phyloP scores from a whole-genome alignment of 2,113 vertebrate species.

The Corynorhinus townsendii region DNA sequence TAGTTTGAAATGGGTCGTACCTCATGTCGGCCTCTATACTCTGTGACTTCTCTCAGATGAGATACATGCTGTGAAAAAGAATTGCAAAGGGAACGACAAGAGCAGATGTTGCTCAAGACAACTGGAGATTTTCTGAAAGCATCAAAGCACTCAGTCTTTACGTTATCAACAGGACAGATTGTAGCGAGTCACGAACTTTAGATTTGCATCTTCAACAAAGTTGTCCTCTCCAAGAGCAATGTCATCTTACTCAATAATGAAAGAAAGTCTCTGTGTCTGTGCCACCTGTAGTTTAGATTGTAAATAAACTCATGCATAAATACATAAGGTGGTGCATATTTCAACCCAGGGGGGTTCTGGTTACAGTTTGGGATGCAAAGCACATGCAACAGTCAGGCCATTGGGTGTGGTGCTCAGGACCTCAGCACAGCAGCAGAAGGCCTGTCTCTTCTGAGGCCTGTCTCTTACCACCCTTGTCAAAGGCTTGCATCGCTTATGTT shows the following conservation, averaged over 20 bases:
- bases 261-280: background rate
- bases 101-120: constrained; percentile 26
- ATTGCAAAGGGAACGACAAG: constrained; percentile 26
- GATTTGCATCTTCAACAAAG: background rate
- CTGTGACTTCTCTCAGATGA: background rate
- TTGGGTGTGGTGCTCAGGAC: background rate
- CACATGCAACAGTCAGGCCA: background rate
- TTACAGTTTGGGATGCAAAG: background rate
- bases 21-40: constrained; percentile 7
- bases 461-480: background rate
- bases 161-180: background rate
- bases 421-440: background rate
- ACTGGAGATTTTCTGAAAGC: constrained; percentile 17
- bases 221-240: background rate
- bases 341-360: background rate
- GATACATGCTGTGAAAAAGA: background rate
- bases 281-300: background rate
- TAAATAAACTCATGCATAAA: background rate
- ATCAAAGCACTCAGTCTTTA: background rate
- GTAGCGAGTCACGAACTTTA: background rate
- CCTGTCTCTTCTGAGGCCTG: background rate
- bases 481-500: background rate
- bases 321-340: background rate
- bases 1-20: background rate
- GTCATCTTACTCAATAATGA: background rate